Evolutionary conservation across 2,113 vertebrate species (phyloP).

Genomic region (Ursus arctos): DNA sequence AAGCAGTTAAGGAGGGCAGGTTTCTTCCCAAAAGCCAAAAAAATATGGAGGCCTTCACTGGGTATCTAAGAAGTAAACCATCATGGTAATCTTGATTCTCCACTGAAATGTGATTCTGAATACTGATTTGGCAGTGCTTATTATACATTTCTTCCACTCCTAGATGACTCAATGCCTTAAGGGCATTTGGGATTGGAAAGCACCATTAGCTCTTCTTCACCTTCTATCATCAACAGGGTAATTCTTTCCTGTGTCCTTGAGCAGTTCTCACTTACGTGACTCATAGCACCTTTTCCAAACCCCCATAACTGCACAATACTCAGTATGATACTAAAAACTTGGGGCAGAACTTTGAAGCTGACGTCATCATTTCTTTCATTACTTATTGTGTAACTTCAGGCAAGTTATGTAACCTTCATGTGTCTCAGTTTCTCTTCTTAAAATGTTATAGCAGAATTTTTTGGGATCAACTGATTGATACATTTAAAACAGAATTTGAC

Average conservation of each 20-base stretch:
- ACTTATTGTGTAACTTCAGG: background rate
- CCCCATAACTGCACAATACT: background rate
- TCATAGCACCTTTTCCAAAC: conserved; percentile 12
- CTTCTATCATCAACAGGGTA: background rate
- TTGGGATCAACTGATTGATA: background rate
- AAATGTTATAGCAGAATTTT: background rate
- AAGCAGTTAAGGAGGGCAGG: background rate
- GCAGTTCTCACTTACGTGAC: background rate
- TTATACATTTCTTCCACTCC: background rate
- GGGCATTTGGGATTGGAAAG: conserved; percentile 38
- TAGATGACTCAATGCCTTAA: conserved; percentile 55
- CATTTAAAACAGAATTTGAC: background rate
- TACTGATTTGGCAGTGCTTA: background rate
- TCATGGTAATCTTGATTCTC: conserved; percentile 23
- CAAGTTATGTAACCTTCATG: background rate
- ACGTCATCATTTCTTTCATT: background rate
- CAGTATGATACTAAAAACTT: background rate
- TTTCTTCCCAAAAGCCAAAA: background rate
- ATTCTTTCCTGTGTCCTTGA: background rate
- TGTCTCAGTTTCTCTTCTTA: background rate
- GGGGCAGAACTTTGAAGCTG: background rate
- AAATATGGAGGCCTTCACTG: background rate
- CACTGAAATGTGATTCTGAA: conserved; percentile 52
- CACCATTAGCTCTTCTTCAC: background rate
- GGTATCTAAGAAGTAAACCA: background rate